Evolutionary conservation across 2,888 invertebrate species (phyloP).

Genomic region (Cheilosia vernalis): DNA sequence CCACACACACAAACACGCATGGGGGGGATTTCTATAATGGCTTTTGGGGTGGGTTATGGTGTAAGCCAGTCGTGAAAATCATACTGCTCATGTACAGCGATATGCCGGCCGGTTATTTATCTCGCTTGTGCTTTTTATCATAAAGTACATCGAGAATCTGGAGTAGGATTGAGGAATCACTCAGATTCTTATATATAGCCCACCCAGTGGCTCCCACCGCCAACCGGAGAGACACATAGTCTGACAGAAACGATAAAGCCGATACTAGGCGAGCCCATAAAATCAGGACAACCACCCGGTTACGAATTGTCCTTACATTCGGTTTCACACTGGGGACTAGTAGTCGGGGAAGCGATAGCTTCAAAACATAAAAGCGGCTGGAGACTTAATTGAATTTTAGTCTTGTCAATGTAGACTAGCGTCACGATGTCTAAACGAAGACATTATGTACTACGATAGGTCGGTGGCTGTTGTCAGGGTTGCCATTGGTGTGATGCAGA

Average conservation of each 20-base stretch:
- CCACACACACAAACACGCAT: background rate
- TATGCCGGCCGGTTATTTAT: constrained; percentile 53
- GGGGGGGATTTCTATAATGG: constrained; percentile 31
- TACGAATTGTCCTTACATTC: constrained; percentile 27
- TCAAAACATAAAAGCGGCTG: constrained; percentile 8
- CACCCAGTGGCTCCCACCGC: background rate
- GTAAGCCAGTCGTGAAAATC: background rate
- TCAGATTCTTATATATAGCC: too few species aligned
- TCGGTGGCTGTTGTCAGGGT: constrained; percentile 11
- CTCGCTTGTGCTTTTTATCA: constrained; percentile 7
- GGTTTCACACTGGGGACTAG: constrained; percentile 3
- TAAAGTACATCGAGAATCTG: constrained; percentile 1
- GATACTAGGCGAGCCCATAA: constrained; percentile 22
- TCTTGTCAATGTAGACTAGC: constrained; percentile 27
- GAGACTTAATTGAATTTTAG: constrained; percentile 37
- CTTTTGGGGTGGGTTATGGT: constrained; percentile 60
- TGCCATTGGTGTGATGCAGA: background rate
- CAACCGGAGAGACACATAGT: constrained; percentile 34
- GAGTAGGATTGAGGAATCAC: constrained; percentile 9
- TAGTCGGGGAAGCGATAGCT: background rate
- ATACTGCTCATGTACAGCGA: constrained; percentile 13
- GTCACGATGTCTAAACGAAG: constrained; percentile 33
- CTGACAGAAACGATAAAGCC: constrained; percentile 46
- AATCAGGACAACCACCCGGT: constrained; percentile 44
- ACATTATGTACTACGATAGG: constrained; percentile 15